Evolutionary conservation across 2,888 invertebrate species (phyloP), one percentile per base, ranked within the genome.

Genomic region (Sabellastarte sp.): DNA sequence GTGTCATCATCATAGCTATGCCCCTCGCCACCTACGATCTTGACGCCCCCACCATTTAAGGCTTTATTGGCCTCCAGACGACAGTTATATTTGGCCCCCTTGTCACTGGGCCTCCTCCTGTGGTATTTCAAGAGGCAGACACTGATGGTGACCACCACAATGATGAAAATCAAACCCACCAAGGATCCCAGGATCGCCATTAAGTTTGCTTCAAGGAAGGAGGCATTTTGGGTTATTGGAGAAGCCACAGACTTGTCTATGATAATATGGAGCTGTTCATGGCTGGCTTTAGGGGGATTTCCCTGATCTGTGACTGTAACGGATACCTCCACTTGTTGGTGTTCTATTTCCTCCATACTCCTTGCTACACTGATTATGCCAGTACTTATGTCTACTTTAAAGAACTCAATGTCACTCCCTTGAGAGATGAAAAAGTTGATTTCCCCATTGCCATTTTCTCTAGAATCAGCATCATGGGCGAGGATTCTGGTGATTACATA

Each of bases 81-180:
- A 28, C 50, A 57, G 57, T 50, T 58, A 30, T 58, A 51, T 32
- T 20, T 28, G 31, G 33, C 3, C 32, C 32, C 32, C 20, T 60
- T 32, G 3, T 51, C 24, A 24, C 15, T 24, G 1, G 20, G 50
- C 30, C 53, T 20, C 28, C 26, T 52, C 32, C 33, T 51, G 20
- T 53, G 53, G 2, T 32, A n/a, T 10, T n/a, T n/a, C n/a, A n/a
- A n/a, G n/a, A n/a, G n/a, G n/a, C 41, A 57, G 31, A 53, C 26
- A 4, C 53, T 51, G 15, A 64, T 30, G 26, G 50, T 51, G 29
- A 62, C 32, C 50, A 64, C 50, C 20, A 57, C 31, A n/a, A 64
- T 31, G 33, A 64, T 2, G 30, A 59, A 28, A 3, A 64, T 24
- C 15, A 32, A 32, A 1, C 52, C 65, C 4, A 30, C 30, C 1